Conservation (phyloP, 2,888 invertebrate genomes). For the Agrochola circellaris region DNA sequence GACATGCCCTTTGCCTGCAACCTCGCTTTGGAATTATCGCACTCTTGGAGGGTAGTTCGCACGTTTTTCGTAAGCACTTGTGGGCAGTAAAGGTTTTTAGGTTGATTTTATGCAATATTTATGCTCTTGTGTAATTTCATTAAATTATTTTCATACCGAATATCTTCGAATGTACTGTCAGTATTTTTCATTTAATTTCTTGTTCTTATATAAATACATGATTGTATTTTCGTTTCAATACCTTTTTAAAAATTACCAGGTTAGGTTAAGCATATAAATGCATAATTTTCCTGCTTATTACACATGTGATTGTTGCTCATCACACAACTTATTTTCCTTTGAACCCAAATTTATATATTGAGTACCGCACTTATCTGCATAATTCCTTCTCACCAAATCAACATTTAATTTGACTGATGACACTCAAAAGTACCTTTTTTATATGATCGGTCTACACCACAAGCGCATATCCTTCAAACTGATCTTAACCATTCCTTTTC, state of each 20-base stretch:
- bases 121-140: not conserved
- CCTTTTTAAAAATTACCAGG: too few relatives aligned
- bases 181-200: not conserved
- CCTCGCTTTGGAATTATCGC: slow-evolving; percentile 1
- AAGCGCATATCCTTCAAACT: not conserved
- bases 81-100: slow-evolving; percentile 15
- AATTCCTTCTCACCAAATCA: not conserved
- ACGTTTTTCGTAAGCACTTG: slow-evolving; percentile 25
- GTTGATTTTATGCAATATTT: not conserved
- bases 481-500: not conserved
- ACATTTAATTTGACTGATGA: not conserved
- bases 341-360: not conserved
- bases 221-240: not conserved
- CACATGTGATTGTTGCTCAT: too few relatives aligned
- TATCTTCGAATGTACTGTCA: not conserved
- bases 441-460: not conserved
- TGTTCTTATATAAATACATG: not conserved
- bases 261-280: not conserved
- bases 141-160: not conserved
- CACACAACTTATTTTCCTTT: not conserved
- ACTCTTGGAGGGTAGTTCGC: slow-evolving; percentile 22
- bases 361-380: not conserved
- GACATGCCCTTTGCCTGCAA: not conserved
- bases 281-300: too few relatives aligned
- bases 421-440: not conserved